Evolutionary conservation across 2,113 vertebrate genomes (phyloP).

Genomic region (Halichoeres trimaculatus): DNA sequence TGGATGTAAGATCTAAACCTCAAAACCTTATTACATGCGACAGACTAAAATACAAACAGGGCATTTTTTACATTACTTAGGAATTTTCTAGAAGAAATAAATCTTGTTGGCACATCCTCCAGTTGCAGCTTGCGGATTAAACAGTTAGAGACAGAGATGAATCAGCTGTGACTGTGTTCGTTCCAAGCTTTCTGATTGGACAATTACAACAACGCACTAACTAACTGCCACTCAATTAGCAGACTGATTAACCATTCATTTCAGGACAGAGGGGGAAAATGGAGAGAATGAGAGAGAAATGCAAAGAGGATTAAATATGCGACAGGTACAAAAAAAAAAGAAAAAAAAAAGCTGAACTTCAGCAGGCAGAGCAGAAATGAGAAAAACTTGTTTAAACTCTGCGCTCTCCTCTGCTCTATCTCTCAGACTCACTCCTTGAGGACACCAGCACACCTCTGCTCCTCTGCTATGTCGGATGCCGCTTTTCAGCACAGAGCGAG

Average conservation of each 20-base stretch:
- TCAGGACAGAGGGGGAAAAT: constrained; percentile 37
- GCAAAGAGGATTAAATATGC: constrained; percentile 18
- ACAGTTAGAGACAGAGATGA: constrained; percentile 71
- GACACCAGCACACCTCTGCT: constrained; percentile 56
- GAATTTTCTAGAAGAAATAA: constrained; percentile 49
- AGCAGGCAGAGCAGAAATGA: constrained; percentile 60
- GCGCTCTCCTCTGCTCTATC: background rate
- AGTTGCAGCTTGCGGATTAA: constrained; percentile 75
- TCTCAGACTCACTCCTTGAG: constrained; percentile 39
- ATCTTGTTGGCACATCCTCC: constrained; percentile 68
- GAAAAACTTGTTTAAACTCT: constrained; percentile 46
- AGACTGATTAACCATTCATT: constrained; percentile 75
- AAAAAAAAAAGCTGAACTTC: constrained; percentile 48
- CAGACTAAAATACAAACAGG: constrained; percentile 27
- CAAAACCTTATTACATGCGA: background rate
- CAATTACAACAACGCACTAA: constrained; percentile 75
- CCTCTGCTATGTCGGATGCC: constrained; percentile 24
- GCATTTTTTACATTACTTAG: constrained; percentile 51
- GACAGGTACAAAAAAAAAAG: constrained; percentile 65
- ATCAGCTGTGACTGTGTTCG: constrained; percentile 76
- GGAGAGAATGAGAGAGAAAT: constrained; percentile 18
- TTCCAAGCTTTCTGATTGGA: constrained; percentile 83
- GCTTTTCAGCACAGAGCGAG: constrained; percentile 27
- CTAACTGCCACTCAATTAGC: constrained; percentile 79
- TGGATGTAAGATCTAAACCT: background rate